Evolutionary conservation across 2,113 vertebrate genomes (phyloP), one percentile per base, ranked within the genome.

Genomic region (Hucho hucho): DNA sequence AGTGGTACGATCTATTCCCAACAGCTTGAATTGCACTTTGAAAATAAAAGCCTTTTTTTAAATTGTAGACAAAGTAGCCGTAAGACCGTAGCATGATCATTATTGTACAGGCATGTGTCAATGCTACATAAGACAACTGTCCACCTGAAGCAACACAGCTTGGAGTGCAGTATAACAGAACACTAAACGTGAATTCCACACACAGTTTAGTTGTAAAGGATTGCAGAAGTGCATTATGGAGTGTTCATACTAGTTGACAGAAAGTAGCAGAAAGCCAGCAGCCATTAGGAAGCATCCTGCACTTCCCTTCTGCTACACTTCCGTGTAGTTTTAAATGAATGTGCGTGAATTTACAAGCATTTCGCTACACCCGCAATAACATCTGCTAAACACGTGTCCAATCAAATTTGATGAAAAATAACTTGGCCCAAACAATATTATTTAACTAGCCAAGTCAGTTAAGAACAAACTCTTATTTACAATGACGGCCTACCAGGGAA

Each of bases 21-120:
- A 72, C 88, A 79, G 83, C 86, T 91, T 86, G 82, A 87, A 86
- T 92, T 93, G 91, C 91, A 92, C 90, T 90, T 90, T 75, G 65
- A 88, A 69, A 85, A 87, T 84, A 81, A 90, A 89, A 89, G 89
- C 88, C 90, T 92, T 90, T 79, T 26, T 26, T 26, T 26, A 1
- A 82, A 85, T 77, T 81, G 82, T 84, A 82, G 84, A 78, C 73
- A 83, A 87, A 88, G 87, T 89, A 92, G 89, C 89, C 90, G 90
- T 92, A 89, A 82, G 79, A 82, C 82, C 75, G 85, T 89, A 90
- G 89, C 89, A 89, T 72, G 81, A 84, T 69, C 75, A 72, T 79
- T 82, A 56, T 81, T 87, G 81, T 79, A 69, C 76, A 80, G 86
- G 83, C 82, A 73, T 64, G 73, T 64, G 73, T 72, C 75, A 29